These are phyloP conservation scores for Buteo buteo DNA, from an alignment of 2,113 vertebrate genomes.

Conservation along the genomic window DNA sequence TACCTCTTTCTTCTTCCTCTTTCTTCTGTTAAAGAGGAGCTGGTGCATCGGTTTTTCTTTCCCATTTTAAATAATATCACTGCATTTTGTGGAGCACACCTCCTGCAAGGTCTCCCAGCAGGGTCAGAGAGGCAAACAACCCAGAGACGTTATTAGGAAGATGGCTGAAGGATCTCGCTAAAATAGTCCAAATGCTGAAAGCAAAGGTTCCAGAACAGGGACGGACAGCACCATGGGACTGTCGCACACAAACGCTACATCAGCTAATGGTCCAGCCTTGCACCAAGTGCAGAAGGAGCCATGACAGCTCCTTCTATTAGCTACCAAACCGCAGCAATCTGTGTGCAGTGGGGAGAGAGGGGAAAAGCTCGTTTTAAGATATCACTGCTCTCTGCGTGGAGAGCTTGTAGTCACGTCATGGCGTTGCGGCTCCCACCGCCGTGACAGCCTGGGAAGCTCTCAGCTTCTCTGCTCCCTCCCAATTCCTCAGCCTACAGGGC, in stretches of 20 bases:
- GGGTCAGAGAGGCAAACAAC: not conserved
- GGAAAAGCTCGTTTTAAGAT: not conserved
- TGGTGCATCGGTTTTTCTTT: not conserved
- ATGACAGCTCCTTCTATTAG: not conserved
- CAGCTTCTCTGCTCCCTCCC: not conserved
- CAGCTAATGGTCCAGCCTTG: not conserved
- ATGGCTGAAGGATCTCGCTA: not conserved
- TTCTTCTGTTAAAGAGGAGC: not conserved
- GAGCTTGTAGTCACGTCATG: not conserved
- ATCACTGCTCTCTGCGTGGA: not conserved
- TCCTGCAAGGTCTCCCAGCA: not conserved
- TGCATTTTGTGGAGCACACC: not conserved
- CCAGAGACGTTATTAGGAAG: not conserved
- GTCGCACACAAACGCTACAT: not conserved
- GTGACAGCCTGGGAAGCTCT: not conserved
- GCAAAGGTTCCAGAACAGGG: not conserved
- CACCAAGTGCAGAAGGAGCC: not conserved
- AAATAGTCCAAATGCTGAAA: not conserved
- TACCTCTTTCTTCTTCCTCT: not conserved
- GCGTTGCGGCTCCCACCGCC: accelerated
- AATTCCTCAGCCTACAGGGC: not conserved
- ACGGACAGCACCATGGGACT: not conserved
- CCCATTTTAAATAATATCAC: not conserved
- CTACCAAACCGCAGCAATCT: not conserved
- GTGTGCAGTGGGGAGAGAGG: not conserved